Conservation (phyloP, 2,797 vertebrate species). For the Sandelia bainsii region DNA sequence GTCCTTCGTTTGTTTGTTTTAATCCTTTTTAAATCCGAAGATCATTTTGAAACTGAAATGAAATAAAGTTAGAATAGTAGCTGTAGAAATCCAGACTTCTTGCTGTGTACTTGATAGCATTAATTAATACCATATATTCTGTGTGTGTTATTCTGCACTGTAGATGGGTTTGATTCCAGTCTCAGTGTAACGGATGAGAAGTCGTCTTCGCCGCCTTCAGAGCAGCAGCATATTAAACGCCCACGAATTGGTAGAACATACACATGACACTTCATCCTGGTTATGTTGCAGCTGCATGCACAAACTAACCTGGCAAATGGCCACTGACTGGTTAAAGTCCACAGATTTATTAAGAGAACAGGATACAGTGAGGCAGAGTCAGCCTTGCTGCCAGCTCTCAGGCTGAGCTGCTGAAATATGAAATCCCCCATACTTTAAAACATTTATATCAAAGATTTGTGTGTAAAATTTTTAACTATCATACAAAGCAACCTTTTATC, state of each 20-base stretch:
- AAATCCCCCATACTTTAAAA: neutral
- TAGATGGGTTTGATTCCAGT: slow-evolving; percentile 34
- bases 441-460: neutral
- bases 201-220: neutral
- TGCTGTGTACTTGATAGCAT: neutral
- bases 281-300: slow-evolving; percentile 1
- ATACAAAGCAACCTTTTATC: too few species aligned
- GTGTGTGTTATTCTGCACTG: slow-evolving; percentile 11
- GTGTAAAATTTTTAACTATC: neutral
- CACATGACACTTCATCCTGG: neutral
- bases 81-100: neutral
- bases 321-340: neutral
- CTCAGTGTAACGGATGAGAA: slow-evolving; percentile 3
- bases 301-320: neutral
- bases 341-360: neutral
- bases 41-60: slow-evolving; percentile 18
- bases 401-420: neutral
- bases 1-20: neutral
- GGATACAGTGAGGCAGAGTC: neutral
- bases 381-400: neutral
- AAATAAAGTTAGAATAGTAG: fast-evolving
- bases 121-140: neutral
- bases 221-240: slow-evolving; percentile 66
- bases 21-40: neutral
- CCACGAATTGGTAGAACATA: slow-evolving; percentile 72